Evolutionary conservation across 2,797 vertebrate species (phyloP).

Genomic region (Peromyscus nudipes): DNA sequence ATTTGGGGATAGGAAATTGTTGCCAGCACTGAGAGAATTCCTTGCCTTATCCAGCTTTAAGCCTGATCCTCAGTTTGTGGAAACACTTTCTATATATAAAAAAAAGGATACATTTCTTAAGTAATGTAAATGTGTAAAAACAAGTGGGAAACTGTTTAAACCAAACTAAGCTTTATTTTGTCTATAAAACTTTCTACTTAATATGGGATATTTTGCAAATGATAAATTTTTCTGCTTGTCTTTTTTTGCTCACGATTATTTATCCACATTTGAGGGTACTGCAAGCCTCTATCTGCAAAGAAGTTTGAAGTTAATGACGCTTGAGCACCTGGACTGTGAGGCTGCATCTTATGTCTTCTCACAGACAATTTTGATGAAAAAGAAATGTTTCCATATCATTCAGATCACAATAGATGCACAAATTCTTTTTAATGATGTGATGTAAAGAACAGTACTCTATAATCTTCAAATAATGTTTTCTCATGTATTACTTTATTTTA

Average conservation of each 20-base stretch:
- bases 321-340: neutral
- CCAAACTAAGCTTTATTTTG: slow-evolving; percentile 33
- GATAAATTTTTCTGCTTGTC: neutral
- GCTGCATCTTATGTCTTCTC: slow-evolving; percentile 32
- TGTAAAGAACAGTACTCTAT: neutral
- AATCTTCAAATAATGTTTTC: neutral
- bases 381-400: neutral
- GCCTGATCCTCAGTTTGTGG: slow-evolving; percentile 34
- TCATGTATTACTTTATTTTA: neutral
- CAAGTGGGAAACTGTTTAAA: slow-evolving; percentile 46
- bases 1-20: neutral
- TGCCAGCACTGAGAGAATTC: neutral
- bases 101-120: neutral
- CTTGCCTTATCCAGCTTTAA: neutral
- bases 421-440: neutral
- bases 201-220: slow-evolving; percentile 10
- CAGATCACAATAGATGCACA: slow-evolving; percentile 24
- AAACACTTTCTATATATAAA: neutral
- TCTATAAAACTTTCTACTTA: slow-evolving; percentile 5
- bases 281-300: neutral
- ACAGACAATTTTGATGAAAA: neutral
- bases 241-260: neutral
- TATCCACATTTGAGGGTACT: neutral
- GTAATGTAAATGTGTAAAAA: neutral
- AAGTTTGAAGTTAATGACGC: neutral